A percentile compares a stretch with the other conserved stretches of the same genome.
Conservation (phyloP, 2,797 vertebrate genomes). For the Prunella strophiata region DNA sequence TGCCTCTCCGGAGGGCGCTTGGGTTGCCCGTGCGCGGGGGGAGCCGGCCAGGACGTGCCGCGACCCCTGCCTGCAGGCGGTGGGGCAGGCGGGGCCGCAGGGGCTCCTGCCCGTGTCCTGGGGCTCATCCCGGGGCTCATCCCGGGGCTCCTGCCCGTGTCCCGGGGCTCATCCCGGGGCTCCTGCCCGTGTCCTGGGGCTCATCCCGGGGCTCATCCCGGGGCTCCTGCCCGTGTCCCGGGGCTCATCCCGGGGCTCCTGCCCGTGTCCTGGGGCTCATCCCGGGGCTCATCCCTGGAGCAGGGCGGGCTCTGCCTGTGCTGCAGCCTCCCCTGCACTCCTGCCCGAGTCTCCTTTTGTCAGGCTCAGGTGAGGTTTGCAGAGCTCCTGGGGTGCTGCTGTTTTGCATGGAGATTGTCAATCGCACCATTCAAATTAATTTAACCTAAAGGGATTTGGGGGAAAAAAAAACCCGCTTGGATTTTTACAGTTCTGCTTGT, state of each 20-base stretch:
- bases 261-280: no score
- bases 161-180: no score
- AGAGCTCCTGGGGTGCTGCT: background rate
- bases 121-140: background rate
- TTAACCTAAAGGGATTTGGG: background rate
- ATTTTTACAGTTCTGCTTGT: background rate
- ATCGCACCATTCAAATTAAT: accelerated
- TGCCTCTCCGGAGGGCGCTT: no score
- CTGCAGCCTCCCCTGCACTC: background rate
- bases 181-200: no score
- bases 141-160: no score
- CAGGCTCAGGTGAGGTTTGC: background rate
- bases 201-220: no score
- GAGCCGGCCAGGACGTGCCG: background rate
- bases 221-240: no score
- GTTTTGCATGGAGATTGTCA: background rate
- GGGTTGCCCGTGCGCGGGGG: background rate
- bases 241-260: no score
- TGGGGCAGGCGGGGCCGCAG: background rate
- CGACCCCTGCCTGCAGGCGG: accelerated
- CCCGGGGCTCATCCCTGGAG: no score
- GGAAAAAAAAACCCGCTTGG: background rate
- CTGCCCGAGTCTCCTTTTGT: background rate
- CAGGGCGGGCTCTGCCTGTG: no score
- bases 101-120: background rate